Evolutionary conservation across 2,113 vertebrate species (phyloP).

Genomic region (Petaurus breviceps): DNA sequence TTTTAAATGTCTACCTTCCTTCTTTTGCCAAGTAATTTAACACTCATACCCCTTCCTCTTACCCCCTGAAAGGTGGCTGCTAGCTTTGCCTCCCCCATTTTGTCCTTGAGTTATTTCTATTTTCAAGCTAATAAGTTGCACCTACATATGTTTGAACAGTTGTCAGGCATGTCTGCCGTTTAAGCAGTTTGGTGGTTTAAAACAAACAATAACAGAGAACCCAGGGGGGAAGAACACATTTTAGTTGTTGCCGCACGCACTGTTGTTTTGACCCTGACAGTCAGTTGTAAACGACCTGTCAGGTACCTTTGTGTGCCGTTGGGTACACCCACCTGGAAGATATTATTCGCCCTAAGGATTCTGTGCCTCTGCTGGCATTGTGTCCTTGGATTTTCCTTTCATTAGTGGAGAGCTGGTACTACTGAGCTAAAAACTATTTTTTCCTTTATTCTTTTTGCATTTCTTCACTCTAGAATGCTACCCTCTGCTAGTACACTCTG

Average conservation of each 20-base stretch:
- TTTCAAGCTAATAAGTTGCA: slow-evolving; percentile 60
- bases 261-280: slow-evolving; percentile 74
- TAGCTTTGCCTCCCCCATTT: neutral
- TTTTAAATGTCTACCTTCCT: neutral
- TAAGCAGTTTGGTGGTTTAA: slow-evolving; percentile 65
- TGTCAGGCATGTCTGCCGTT: slow-evolving; percentile 62
- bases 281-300: slow-evolving; percentile 73
- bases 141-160: slow-evolving; percentile 67
- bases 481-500: neutral
- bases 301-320: slow-evolving; percentile 69
- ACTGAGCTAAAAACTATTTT: slow-evolving; percentile 58
- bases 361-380: slow-evolving; percentile 58
- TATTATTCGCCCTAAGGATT: slow-evolving; percentile 55
- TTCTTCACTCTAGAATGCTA: neutral
- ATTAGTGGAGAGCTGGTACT: slow-evolving; percentile 53
- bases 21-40: neutral
- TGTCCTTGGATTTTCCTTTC: slow-evolving; percentile 64
- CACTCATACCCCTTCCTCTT: neutral
- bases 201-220: slow-evolving; percentile 65
- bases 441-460: slow-evolving; percentile 32
- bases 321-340: slow-evolving; percentile 75
- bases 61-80: slow-evolving; percentile 6
- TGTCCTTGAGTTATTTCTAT: slow-evolving; percentile 55
- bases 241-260: slow-evolving; percentile 57
- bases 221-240: slow-evolving; percentile 38